Percentiles rank a stretch among this genome's conserved stretches.
These are phyloP conservation scores for Pelobates cultripes DNA, from an alignment of 2,797 vertebrate species.

Conservation along the genomic window DNA sequence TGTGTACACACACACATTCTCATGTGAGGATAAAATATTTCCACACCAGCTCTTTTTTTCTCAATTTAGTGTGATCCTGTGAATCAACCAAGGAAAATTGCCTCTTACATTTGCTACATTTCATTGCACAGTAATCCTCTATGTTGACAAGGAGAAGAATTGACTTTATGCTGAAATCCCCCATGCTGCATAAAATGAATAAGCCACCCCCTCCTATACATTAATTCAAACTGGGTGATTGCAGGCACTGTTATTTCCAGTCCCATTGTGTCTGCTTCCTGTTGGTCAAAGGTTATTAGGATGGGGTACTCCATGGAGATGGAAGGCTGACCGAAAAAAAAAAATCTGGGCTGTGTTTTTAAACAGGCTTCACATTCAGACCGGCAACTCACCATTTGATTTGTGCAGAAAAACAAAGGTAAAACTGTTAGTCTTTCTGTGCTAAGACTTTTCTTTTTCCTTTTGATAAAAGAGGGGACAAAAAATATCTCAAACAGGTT, in stretches of 20 bases:
- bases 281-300: slow-evolving; percentile 91
- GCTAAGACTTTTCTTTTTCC: neutral
- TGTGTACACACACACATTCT: no score
- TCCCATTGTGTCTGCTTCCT: slow-evolving; percentile 95
- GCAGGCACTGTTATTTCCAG: slow-evolving; percentile 88
- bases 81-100: neutral
- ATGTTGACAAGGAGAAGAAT: neutral
- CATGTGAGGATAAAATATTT: no score
- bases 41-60: no score
- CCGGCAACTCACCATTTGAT: slow-evolving; percentile 51
- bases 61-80: no score
- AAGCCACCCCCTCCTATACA: slow-evolving; percentile 49
- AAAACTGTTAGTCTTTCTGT: slow-evolving; percentile 35
- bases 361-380: slow-evolving; percentile 68
- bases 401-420: slow-evolving; percentile 63
- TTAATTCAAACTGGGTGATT: slow-evolving; percentile 62
- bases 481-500: neutral
- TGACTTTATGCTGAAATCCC: slow-evolving; percentile 6
- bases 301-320: slow-evolving; percentile 85
- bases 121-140: neutral
- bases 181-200: slow-evolving; percentile 14
- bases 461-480: neutral
- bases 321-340: slow-evolving; percentile 77
- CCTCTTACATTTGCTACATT: neutral
- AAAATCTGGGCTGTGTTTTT: slow-evolving; percentile 64